Evolutionary conservation across 2,797 vertebrate genomes (phyloP).

Genomic region (Vespertilio murinus): DNA sequence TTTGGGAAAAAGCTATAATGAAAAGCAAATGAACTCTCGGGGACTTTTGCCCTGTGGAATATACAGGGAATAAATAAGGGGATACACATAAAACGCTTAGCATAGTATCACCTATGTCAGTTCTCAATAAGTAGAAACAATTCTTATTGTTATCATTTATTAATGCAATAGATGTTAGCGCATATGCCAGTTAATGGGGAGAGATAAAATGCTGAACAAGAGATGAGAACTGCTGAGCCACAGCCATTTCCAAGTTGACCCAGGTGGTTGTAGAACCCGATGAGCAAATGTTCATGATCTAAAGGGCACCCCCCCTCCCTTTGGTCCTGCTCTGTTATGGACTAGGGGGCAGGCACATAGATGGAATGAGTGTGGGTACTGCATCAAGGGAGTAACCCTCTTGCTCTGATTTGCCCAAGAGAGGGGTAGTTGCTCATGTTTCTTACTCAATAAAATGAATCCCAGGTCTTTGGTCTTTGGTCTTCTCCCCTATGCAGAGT

Average conservation of each 20-base stretch:
- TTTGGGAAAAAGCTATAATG: neutral
- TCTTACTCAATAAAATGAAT: neutral
- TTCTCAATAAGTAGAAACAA: neutral
- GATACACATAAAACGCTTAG: neutral
- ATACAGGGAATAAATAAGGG: neutral
- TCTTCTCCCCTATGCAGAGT: neutral
- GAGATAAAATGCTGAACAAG: neutral
- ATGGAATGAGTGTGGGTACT: neutral
- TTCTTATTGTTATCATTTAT: neutral
- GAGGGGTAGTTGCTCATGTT: neutral
- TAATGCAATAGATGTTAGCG: neutral
- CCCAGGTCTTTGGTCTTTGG: neutral
- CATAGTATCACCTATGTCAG: neutral
- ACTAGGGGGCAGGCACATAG: too few species aligned
- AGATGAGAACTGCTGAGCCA: neutral
- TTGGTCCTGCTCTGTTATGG: neutral
- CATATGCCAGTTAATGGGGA: neutral
- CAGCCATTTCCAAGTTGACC: neutral
- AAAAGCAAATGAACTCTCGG: neutral
- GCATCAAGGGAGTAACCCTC: neutral
- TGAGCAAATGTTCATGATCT: neutral
- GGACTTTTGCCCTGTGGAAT: neutral
- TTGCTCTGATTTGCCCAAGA: neutral
- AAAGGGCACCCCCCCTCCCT: neutral
- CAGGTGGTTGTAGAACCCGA: neutral